Conservation (phyloP, 2,113 vertebrate species). For the Phaethornis superciliosus region DNA sequence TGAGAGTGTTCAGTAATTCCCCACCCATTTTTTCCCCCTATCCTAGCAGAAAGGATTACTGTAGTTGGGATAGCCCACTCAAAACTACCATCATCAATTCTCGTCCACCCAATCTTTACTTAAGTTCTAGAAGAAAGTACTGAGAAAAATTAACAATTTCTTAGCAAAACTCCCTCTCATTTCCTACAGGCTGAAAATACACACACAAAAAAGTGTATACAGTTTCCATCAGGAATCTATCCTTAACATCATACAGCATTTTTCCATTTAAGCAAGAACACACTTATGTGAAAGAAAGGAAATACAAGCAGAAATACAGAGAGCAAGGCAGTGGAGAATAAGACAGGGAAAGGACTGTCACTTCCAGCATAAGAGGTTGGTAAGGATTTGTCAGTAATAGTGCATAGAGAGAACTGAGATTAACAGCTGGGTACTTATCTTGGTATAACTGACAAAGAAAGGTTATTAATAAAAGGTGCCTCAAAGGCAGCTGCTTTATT, state of each 20-base stretch:
- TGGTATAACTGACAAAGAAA: not conserved
- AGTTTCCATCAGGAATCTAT: not conserved
- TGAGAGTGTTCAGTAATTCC: not conserved
- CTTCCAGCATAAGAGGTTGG: not conserved
- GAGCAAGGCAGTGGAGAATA: not conserved
- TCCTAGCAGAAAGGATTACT: not conserved
- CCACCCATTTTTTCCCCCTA: not conserved
- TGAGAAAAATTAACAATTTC: not conserved
- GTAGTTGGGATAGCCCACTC: not conserved
- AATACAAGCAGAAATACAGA: not conserved
- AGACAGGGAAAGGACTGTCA: not conserved
- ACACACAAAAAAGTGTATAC: not conserved
- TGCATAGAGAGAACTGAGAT: not conserved
- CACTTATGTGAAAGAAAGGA: not conserved
- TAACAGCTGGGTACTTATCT: not conserved
- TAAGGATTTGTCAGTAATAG: not conserved
- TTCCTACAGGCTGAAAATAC: not conserved
- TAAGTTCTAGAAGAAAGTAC: not conserved
- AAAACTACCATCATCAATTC: not conserved
- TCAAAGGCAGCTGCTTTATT: not conserved
- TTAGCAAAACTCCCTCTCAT: not conserved
- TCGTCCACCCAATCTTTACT: not conserved
- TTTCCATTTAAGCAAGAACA: not conserved
- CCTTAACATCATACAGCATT: not conserved
- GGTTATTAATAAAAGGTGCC: not conserved